phyloP scores from a whole-genome alignment of 2,113 vertebrate species.

The Pomatostomus ruficeps region DNA sequence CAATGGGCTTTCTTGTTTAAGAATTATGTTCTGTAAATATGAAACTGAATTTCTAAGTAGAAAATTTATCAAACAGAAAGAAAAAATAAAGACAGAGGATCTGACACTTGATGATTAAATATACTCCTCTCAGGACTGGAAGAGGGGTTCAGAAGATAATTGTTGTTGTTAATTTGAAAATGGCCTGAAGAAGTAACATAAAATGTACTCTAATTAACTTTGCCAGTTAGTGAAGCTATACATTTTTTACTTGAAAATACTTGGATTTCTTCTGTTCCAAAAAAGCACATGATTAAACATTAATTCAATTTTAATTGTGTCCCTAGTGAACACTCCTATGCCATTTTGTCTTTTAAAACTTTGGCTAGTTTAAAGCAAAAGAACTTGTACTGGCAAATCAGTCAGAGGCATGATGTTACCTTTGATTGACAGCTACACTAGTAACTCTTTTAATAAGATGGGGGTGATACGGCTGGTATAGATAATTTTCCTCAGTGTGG shows the following conservation, averaged over 20 bases:
- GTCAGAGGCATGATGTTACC: not conserved
- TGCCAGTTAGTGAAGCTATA: not conserved
- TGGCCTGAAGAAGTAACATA: not conserved
- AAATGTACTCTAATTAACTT: not conserved
- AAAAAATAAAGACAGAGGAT: not conserved
- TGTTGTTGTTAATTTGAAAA: conserved; percentile 15
- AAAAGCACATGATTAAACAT: not conserved
- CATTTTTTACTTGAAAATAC: not conserved
- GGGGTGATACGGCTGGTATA: not conserved
- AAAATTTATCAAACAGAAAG: not conserved
- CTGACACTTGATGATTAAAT: not conserved
- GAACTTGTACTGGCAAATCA: not conserved
- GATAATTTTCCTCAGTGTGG: not conserved
- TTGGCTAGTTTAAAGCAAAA: not conserved
- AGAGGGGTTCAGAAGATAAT: not conserved
- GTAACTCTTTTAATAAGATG: not conserved
- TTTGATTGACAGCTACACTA: not conserved
- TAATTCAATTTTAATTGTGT: conserved; percentile 1
- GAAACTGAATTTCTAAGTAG: not conserved
- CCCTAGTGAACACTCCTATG: not conserved
- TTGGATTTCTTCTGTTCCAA: not conserved
- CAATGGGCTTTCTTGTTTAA: not conserved
- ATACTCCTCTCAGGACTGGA: not conserved
- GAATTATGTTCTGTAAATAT: not conserved
- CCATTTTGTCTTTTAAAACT: conserved; percentile 1